Evolutionary conservation across 2,888 invertebrate genomes (phyloP).

Genomic region (Eudemis profundana): DNA sequence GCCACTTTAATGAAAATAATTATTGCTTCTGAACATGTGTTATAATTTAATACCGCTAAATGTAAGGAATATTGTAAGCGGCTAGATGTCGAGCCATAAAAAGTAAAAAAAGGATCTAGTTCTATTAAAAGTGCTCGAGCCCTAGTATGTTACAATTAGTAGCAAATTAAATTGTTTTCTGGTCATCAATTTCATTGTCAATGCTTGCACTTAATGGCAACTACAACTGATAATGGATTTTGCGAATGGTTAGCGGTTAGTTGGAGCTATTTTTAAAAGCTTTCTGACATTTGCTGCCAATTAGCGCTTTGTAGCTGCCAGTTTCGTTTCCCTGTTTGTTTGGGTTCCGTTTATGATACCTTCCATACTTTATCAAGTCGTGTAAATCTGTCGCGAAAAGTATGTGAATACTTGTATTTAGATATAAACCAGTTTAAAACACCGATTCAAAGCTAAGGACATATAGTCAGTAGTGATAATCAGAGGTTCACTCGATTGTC

Average conservation of each 20-base stretch:
- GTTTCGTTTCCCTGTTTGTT: constrained; percentile 22
- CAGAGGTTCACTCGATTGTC: constrained; percentile 1
- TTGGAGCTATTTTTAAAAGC: constrained; percentile 76
- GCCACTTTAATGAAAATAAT: constrained; percentile 68
- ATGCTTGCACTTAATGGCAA: constrained; percentile 42
- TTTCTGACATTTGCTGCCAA: constrained; percentile 75
- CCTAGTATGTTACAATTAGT: constrained; percentile 34
- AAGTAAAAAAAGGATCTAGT: constrained; percentile 44
- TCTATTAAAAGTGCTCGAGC: constrained; percentile 34
- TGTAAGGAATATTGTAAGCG: constrained; percentile 54
- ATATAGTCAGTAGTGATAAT: neutral
- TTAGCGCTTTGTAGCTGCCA: constrained; percentile 56
- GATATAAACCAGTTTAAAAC: neutral
- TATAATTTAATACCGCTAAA: constrained; percentile 62
- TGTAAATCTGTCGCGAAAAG: neutral
- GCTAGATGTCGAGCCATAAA: constrained; percentile 42
- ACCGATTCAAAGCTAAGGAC: neutral
- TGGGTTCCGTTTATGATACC: neutral
- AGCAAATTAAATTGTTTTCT: constrained; percentile 38
- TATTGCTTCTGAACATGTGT: constrained; percentile 66
- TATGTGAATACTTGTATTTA: too few species aligned
- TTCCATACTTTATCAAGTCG: neutral
- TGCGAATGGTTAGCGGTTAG: constrained; percentile 47
- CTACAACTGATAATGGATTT: constrained; percentile 71
- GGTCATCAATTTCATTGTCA: constrained; percentile 40